Evolutionary conservation across 92 coral and sea anemone species (phyloP), one percentile per base, ranked within the genome.

Genomic region (Hydrozoanthus gracilis): DNA sequence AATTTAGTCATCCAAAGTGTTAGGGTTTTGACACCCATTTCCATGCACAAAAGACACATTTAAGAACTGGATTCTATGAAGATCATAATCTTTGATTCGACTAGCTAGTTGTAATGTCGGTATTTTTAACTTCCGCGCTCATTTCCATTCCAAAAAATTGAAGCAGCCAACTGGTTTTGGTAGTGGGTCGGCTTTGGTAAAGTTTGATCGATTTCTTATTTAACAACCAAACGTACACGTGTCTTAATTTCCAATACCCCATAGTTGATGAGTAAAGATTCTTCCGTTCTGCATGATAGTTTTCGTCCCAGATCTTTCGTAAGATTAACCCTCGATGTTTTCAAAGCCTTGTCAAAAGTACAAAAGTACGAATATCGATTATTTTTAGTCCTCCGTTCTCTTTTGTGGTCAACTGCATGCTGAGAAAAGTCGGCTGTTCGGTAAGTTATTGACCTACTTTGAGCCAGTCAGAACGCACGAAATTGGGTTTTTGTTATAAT

Each of bases 331-430:
- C 71, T 68, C 48, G 77, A 87, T 51, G 78, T 68, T 45, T 87
- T 68, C 12, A 78, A 16, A 15, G 85, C 55, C 78, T 78, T 87
- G 17, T 72, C 77, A 60, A 64, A 85, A 17, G 78, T 55, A 45
- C 58, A 15, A 27, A 27, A 27, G 39, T 27, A 27, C 39, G 39
- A 46, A 15, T 48, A 67, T 13, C 45, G 8, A 20, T 20, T 49
- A 90, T 92, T 92, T 84, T 73, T 83, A 93, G 85, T n/a, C 56
- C 71, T 50, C 79, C 87, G 54, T 52, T 72, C 39, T 27, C 39
- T 27, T 0, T 27, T 27, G 39, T 27, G 39, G 39, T 27, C 39
- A 27, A 27, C 39, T 27, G 39, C 39, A 27, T 27, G 39, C 39
- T 27, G 39, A 27, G 39, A 27, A 27, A 27, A 27, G 39, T 27